These are phyloP conservation scores for Mormyrus hasselquistii DNA, from an alignment of 2,797 vertebrate species.

Conservation along the genomic window DNA sequence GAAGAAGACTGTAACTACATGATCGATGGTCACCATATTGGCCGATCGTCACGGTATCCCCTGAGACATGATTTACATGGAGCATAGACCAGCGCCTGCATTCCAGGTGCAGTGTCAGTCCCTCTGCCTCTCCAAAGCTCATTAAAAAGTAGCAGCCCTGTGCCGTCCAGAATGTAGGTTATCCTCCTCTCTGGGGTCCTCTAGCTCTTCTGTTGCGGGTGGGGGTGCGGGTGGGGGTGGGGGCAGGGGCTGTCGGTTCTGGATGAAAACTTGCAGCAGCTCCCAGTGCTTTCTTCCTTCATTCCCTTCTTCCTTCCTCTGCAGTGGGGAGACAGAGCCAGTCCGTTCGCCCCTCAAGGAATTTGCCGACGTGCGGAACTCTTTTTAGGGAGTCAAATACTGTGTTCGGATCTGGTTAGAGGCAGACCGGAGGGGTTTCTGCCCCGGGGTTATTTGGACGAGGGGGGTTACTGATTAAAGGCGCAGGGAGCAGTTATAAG, in stretches of 20 bases:
- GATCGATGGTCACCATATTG: neutral
- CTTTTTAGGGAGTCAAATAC: neutral
- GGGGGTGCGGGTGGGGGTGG: neutral
- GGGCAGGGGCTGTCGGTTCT: conserved; percentile 27
- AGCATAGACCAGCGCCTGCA: neutral
- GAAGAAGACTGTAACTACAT: neutral
- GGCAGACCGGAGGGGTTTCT: neutral
- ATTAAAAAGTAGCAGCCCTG: neutral
- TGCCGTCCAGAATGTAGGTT: conserved; percentile 23
- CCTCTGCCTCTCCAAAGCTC: neutral
- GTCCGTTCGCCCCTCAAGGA: neutral
- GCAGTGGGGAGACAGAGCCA: neutral
- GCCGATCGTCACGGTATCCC: neutral
- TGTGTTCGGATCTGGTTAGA: neutral
- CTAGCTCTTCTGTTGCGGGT: neutral
- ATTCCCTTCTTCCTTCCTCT: neutral
- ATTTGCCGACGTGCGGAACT: neutral
- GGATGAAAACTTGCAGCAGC: conserved; percentile 41
- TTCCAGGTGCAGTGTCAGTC: neutral
- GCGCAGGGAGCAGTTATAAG: neutral
- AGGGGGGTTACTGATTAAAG: neutral
- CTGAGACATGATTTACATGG: neutral
- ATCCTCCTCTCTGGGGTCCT: conserved; percentile 9
- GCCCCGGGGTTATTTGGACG: neutral
- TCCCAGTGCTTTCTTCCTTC: conserved; percentile 22